Conservation (phyloP, 64 coral and sea anemone species). For the Montipora foliosa region DNA sequence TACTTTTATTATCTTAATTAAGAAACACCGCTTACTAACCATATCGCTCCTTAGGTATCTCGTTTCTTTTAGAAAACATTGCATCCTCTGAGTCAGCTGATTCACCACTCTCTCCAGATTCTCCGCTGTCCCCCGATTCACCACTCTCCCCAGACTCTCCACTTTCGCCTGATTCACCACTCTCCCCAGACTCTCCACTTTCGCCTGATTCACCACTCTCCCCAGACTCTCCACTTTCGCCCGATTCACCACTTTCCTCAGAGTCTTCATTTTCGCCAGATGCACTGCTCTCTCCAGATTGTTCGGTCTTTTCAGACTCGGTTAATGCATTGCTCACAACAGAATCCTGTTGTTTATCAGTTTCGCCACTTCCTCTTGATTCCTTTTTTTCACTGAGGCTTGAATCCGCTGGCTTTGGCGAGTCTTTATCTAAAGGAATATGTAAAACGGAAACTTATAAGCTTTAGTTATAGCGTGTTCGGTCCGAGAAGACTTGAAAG, state of each 20-base stretch:
- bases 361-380: neutral
- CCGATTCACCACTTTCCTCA: slow-evolving; percentile 20
- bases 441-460: neutral
- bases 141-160: slow-evolving; percentile 58
- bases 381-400: neutral
- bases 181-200: slow-evolving; percentile 8
- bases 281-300: slow-evolving; percentile 10
- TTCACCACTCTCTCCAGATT: slow-evolving; percentile 25
- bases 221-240: slow-evolving; percentile 41
- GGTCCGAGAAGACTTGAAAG: too few species aligned
- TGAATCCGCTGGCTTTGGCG: neutral
- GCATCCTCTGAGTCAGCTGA: slow-evolving; percentile 32
- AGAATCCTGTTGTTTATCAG: neutral
- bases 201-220: slow-evolving; percentile 36
- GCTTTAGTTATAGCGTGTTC: too few species aligned
- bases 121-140: slow-evolving; percentile 36
- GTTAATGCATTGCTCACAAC: slow-evolving; percentile 4
- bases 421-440: neutral
- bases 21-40: neutral
- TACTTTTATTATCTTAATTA: neutral
- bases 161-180: slow-evolving; percentile 34
- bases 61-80: slow-evolving; percentile 37
- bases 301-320: slow-evolving; percentile 13
- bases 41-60: slow-evolving; percentile 22
- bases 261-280: slow-evolving; percentile 31